Conservation (phyloP, 1,140 invertebrate genomes). For the Drosophila miranda region DNA sequence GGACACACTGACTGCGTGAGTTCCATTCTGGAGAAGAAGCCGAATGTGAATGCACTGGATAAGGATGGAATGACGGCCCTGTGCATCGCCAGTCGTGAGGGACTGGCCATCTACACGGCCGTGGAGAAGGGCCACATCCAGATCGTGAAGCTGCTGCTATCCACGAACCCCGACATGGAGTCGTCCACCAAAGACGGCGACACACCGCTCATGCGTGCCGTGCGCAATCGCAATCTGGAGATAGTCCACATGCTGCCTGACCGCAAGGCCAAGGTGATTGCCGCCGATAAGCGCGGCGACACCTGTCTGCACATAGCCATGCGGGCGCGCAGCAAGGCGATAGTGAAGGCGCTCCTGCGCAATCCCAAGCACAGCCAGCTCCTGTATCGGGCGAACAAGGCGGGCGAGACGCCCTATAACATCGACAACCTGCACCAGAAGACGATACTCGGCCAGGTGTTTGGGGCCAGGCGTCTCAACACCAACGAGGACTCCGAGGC, state of each 20-base stretch:
- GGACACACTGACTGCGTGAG: conserved; percentile 95
- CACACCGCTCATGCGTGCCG: conserved; percentile 95
- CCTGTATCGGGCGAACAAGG: conserved; percentile 96
- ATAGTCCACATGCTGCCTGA: conserved; percentile 96
- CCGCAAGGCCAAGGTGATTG: conserved; percentile 95
- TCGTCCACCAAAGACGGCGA: conserved; percentile 97
- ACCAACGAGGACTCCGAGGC: conserved; percentile 98
- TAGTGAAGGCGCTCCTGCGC: conserved; percentile 96
- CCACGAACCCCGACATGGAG: conserved; percentile 96
- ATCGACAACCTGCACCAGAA: conserved; percentile 97
- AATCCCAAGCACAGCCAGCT: conserved; percentile 98
- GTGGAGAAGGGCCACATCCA: conserved; percentile 96
- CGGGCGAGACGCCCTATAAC: conserved; percentile 98
- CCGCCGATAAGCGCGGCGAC: conserved; percentile 97
- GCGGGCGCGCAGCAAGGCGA: conserved; percentile 95
- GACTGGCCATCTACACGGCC: conserved; percentile 94
- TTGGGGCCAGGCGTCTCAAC: conserved; percentile 95
- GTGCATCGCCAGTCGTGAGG: conserved; percentile 91
- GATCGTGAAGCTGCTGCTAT: conserved; percentile 93
- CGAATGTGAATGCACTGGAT: conserved; percentile 97
- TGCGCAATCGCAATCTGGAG: conserved; percentile 94
- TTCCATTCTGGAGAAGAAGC: conserved; percentile 93
- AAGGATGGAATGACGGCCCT: conserved; percentile 98
- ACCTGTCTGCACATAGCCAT: conserved; percentile 98
- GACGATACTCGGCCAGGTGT: conserved; percentile 97